Evolutionary conservation across 2,113 vertebrate species (phyloP).

Genomic region (Elephantulus edwardii): DNA sequence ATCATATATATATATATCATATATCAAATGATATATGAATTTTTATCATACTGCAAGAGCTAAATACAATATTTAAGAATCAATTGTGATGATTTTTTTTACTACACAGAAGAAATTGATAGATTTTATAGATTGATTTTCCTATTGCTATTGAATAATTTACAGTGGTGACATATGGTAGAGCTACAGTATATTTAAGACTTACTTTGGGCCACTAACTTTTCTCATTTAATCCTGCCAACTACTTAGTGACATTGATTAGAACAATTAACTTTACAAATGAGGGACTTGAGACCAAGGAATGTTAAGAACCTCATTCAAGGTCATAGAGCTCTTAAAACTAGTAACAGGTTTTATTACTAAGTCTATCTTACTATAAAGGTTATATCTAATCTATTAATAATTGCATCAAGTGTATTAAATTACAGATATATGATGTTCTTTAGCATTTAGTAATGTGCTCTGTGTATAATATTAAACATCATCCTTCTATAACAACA

Average conservation of each 20-base stretch:
- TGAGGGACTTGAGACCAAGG: not conserved
- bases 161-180: not conserved
- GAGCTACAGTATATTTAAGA: not conserved
- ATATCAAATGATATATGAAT: conserved; percentile 16
- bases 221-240: conserved; percentile 12
- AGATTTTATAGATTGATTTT: conserved; percentile 9
- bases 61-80: conserved; percentile 42
- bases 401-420: not conserved
- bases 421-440: not conserved
- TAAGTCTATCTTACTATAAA: not conserved
- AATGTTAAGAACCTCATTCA: not conserved
- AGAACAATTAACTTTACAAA: not conserved
- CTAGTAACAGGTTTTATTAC: not conserved
- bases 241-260: conserved; percentile 13
- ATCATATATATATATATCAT: too few species aligned
- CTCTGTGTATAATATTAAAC: not conserved
- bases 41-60: not conserved
- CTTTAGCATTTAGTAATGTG: not conserved
- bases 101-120: conserved; percentile 12
- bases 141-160: conserved; percentile 8
- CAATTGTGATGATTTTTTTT: conserved; percentile 17
- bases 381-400: not conserved
- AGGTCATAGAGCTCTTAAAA: not conserved
- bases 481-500: not conserved
- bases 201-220: not conserved